These are phyloP conservation scores for Pristiophorus japonicus DNA, from an alignment of 2,113 vertebrate species.

Conservation along the genomic window DNA sequence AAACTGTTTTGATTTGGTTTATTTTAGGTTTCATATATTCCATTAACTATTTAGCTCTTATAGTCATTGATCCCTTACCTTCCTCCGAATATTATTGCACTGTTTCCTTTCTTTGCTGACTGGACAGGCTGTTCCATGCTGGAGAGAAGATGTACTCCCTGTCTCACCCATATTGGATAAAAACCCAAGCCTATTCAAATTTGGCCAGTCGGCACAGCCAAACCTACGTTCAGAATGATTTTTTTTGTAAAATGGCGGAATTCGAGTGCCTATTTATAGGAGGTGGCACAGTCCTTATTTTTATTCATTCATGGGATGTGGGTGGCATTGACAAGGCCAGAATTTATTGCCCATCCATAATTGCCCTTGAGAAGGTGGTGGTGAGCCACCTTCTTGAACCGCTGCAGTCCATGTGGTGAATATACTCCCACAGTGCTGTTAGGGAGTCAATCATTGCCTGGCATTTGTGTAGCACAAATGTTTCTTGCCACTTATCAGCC, in stretches of 20 bases:
- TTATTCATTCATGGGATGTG: too few relatives aligned
- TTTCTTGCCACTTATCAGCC: too few relatives aligned
- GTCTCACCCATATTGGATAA: neutral
- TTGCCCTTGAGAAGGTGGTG: too few relatives aligned
- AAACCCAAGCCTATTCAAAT: neutral
- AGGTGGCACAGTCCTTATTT: neutral
- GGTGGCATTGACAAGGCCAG: too few relatives aligned
- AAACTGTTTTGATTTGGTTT: constrained; percentile 17
- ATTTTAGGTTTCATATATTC: neutral
- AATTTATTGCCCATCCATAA: too few relatives aligned
- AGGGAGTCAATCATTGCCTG: too few relatives aligned
- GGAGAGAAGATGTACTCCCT: neutral
- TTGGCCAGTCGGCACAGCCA: neutral
- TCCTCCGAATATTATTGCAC: neutral
- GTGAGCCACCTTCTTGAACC: too few relatives aligned
- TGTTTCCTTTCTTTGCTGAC: neutral
- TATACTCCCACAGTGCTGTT: too few relatives aligned
- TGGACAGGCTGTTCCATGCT: neutral
- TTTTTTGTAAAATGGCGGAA: neutral
- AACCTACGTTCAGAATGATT: neutral
- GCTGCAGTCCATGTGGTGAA: too few relatives aligned
- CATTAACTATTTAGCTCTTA: neutral
- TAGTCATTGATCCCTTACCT: too few relatives aligned
- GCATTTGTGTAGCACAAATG: too few relatives aligned
- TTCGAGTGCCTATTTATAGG: neutral